A percentile compares a stretch with the other conserved stretches of the same genome.
Conservation (phyloP, 2,113 vertebrate genomes). For the Notarius quadriscutis region DNA sequence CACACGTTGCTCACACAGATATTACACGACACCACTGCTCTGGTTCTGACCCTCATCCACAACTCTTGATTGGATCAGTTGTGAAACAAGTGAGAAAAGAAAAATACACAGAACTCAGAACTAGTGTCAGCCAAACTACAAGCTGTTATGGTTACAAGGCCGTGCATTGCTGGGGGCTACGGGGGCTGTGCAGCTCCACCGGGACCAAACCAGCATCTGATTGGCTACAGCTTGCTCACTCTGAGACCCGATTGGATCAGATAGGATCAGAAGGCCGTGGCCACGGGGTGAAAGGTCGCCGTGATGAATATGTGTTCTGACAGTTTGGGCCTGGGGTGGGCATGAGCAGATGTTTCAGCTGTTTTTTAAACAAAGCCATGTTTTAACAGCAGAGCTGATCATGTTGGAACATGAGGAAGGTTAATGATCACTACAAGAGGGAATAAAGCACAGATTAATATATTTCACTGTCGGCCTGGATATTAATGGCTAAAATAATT, state of each 20-base stretch:
- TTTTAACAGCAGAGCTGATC: background rate
- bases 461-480: background rate
- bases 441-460: background rate
- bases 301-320: conserved; percentile 32
- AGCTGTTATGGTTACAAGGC: conserved; percentile 29
- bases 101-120: background rate
- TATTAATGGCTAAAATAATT: background rate
- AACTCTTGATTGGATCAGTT: conserved; percentile 40
- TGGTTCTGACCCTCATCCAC: conserved; percentile 30
- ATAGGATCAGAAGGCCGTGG: background rate
- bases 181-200: conserved; percentile 9
- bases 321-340: conserved; percentile 26
- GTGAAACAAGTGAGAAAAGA: conserved; percentile 8
- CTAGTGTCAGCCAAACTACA: background rate
- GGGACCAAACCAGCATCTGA: conserved; percentile 1
- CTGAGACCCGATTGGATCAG: background rate
- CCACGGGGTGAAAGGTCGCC: conserved; percentile 32
- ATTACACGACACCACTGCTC: conserved; percentile 9
- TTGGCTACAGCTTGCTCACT: conserved; percentile 10
- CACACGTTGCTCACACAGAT: conserved; percentile 7
- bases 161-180: background rate
- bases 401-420: background rate
- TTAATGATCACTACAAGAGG: background rate
- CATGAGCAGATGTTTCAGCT: conserved; percentile 27
- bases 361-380: background rate